phyloP scores from a whole-genome alignment of 2,797 vertebrate genomes.

The Pelobates cultripes region DNA sequence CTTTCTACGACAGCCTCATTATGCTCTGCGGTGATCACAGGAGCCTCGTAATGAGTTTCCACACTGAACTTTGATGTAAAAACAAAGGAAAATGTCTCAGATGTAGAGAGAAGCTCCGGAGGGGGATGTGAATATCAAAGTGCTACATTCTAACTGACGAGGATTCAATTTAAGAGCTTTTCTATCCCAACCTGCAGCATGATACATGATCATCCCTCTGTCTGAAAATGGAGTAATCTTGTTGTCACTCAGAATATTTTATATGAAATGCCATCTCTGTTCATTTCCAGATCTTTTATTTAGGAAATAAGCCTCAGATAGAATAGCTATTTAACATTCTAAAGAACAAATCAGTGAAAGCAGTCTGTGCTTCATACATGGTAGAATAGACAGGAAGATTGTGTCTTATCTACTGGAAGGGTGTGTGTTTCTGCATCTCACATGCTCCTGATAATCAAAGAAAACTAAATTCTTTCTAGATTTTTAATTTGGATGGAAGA shows the following conservation, averaged over 20 bases:
- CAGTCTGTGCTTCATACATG: too few relatives aligned
- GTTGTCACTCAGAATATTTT: too few relatives aligned
- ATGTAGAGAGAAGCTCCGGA: constrained; percentile 49
- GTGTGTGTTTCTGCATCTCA: too few relatives aligned
- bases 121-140: constrained; percentile 58
- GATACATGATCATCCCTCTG: background rate
- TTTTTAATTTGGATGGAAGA: too few relatives aligned
- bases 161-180: constrained; percentile 12
- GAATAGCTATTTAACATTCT: too few relatives aligned
- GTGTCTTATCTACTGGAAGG: too few relatives aligned
- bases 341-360: too few relatives aligned
- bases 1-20: constrained; percentile 49
- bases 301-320: background rate
- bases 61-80: constrained; percentile 52
- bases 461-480: too few relatives aligned
- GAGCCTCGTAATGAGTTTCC: constrained; percentile 16
- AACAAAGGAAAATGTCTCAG: constrained; percentile 55
- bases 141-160: background rate
- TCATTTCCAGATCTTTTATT: background rate
- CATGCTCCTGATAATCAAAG: too few relatives aligned
- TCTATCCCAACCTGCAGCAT: background rate
- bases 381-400: too few relatives aligned
- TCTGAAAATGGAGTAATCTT: too few relatives aligned
- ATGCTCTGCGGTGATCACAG: constrained; percentile 10
- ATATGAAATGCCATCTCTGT: background rate